Base-by-base conservation (phyloP, 2,113 vertebrate genomes). In the Silurus meridionalis region DNA sequence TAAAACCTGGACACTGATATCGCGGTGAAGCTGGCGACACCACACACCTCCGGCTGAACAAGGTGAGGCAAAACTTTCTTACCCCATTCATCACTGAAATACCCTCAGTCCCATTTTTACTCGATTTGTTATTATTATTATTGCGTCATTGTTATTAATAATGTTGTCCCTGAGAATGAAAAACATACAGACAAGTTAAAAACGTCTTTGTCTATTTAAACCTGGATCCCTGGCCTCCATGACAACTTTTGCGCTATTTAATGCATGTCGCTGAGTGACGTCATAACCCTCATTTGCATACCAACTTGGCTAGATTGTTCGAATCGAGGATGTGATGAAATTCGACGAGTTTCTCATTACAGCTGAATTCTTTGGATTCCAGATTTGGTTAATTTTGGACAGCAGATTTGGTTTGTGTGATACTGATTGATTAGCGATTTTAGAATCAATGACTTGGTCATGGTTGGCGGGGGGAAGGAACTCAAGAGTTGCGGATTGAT, bases 1-100 rank as follows among this genome's bases (percentile, higher is more conserved):
- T 55, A 63, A 53, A 5, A 11, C 77, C 57, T 63, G 71, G 67
- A 82, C n/a, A 50, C 66, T 21, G 28, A 67, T 82, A 74, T 58
- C 37, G 64, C 46, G 37, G 77, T 25, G 48, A 84, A 89, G 78
- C 88, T 89, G 89, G 86, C 37, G 82, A 88, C 86, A 55, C 69
- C 63, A 8, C 60, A 52, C 57, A 60, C 82, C 64, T 86, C 81
- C 46, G 53, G 53, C 64, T 86, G 78, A 88, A 79, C 23, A 58
- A 53, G 60, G 89, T 89, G 72, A 90, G 88, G 17, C 15, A 61
- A 79, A 13, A 3, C n/a, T 8, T 79, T 23, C 28, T 23, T 17
- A 78, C 52, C 23, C 14, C 5, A 48, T 21, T 0, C 46, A 72
- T 0, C 48, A 75, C 72, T 52, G 13, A 13, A 19, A 4, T 23